phyloP scores from a whole-genome alignment of 2,797 vertebrate genomes.

The Luscinia megarhynchos region DNA sequence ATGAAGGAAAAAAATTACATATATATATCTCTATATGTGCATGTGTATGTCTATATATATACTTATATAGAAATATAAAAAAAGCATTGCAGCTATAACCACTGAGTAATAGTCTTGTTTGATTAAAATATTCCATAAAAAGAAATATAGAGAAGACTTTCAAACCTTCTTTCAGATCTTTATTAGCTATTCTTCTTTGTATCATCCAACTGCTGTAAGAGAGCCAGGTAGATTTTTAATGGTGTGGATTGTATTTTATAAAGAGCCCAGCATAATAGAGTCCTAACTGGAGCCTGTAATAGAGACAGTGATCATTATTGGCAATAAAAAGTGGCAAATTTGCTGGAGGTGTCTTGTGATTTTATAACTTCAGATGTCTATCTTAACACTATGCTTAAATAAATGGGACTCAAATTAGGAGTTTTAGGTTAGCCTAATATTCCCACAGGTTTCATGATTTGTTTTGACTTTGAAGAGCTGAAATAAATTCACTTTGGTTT shows the following conservation, averaged over 20 bases:
- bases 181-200: background rate
- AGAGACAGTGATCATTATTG: slow-evolving; percentile 21
- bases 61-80: background rate
- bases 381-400: slow-evolving; percentile 3
- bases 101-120: background rate
- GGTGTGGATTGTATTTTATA: slow-evolving; percentile 21
- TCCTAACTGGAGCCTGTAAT: slow-evolving; percentile 4
- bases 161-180: background rate
- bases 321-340: slow-evolving; percentile 35
- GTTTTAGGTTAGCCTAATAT: background rate
- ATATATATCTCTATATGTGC: background rate
- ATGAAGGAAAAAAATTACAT: background rate
- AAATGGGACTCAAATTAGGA: background rate
- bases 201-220: background rate
- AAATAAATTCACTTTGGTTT: background rate
- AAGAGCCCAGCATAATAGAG: background rate
- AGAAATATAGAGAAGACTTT: background rate
- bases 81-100: background rate
- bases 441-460: background rate
- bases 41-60: accelerated
- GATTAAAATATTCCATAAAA: background rate
- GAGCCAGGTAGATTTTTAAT: slow-evolving; percentile 6
- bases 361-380: slow-evolving; percentile 23
- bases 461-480: slow-evolving; percentile 9
- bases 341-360: slow-evolving; percentile 11